These are phyloP conservation scores for Motacilla alba DNA, from an alignment of 2,113 vertebrate genomes.

Conservation along the genomic window DNA sequence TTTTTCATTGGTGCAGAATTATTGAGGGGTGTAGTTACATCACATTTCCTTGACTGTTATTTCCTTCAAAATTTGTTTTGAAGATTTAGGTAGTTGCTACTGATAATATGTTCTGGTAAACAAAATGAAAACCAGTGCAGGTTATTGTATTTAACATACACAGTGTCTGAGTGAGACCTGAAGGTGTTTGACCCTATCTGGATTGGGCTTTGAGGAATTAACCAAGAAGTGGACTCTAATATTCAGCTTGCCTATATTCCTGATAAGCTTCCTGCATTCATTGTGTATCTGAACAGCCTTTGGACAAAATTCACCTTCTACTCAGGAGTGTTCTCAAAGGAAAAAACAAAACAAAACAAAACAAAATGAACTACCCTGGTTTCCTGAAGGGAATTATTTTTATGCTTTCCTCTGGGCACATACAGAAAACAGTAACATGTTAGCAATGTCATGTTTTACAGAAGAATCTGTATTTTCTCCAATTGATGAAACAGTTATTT, in stretches of 20 bases:
- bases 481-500: background rate
- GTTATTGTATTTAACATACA: background rate
- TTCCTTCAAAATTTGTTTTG: background rate
- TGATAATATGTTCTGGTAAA: background rate
- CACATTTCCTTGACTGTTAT: background rate
- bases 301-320: background rate
- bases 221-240: background rate
- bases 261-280: background rate
- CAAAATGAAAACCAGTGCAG: background rate
- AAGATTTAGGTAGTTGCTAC: background rate
- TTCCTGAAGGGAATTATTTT: background rate
- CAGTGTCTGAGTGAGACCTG: background rate
- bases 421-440: background rate
- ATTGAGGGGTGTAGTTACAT: background rate
- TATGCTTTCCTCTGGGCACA: background rate
- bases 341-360: background rate
- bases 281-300: background rate
- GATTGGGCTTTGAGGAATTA: constrained; percentile 2
- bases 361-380: background rate
- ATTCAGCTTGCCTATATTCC: background rate
- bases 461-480: background rate
- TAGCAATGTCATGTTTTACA: background rate
- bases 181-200: background rate
- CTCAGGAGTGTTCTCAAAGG: background rate
- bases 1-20: background rate